phyloP scores from a whole-genome alignment of 2,113 vertebrate genomes.

The Podilymbus podiceps region DNA sequence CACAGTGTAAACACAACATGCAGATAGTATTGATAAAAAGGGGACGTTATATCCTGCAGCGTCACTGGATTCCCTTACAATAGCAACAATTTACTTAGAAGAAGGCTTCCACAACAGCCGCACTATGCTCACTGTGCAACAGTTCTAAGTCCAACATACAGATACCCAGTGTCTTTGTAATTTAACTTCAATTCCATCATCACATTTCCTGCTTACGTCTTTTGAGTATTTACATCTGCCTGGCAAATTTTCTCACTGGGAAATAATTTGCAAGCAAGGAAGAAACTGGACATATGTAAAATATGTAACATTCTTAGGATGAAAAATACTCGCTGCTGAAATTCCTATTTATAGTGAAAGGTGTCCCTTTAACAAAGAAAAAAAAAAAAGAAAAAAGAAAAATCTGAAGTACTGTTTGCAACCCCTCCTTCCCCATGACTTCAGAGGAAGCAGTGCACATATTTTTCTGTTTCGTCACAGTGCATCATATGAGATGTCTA shows the following conservation, averaged over 20 bases:
- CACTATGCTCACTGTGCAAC: background rate
- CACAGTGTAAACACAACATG: background rate
- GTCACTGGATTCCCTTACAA: background rate
- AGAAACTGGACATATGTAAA: background rate
- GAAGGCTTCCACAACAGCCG: background rate
- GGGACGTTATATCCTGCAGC: accelerated
- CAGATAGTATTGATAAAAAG: background rate
- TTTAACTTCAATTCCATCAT: background rate
- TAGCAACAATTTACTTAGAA: background rate
- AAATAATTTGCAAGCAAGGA: background rate
- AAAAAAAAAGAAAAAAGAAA: background rate
- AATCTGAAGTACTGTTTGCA: background rate
- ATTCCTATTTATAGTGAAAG: background rate
- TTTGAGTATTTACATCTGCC: background rate
- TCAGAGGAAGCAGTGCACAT: background rate
- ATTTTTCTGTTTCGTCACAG: background rate
- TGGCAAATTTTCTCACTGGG: background rate
- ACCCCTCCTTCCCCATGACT: background rate
- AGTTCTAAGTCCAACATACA: background rate
- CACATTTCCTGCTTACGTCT: background rate
- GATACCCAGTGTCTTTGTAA: background rate
- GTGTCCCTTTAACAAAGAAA: background rate
- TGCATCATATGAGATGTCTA: background rate
- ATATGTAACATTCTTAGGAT: background rate
- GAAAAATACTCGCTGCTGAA: background rate